A percentile compares a stretch with the other conserved stretches of the same genome.
These are phyloP conservation scores for Harpagoxenus sublaevis DNA, from an alignment of 2,888 invertebrate species.

Conservation along the genomic window DNA sequence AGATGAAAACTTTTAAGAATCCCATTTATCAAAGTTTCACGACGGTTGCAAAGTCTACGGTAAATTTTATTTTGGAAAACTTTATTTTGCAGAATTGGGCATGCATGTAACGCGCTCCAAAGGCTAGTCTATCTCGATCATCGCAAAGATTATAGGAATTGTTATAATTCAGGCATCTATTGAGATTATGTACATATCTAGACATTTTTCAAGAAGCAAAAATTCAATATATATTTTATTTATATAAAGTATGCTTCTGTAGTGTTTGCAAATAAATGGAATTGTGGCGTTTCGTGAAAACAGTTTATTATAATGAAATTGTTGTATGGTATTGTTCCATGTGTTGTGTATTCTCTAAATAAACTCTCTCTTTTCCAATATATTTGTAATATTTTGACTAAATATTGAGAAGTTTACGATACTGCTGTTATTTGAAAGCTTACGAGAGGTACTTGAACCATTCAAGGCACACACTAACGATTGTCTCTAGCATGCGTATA, in stretches of 20 bases:
- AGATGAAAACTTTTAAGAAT: constrained; percentile 43
- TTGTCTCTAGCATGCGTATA: not conserved
- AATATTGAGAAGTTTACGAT: not conserved
- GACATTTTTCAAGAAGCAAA: not conserved
- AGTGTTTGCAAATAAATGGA: not conserved
- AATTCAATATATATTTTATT: not conserved
- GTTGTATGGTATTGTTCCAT: not conserved
- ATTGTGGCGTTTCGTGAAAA: not conserved
- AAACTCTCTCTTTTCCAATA: not conserved
- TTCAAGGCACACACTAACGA: not conserved
- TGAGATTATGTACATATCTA: not conserved
- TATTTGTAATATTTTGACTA: constrained; percentile 20
- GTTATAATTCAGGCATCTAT: not conserved
- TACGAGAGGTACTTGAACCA: not conserved
- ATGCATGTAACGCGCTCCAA: not conserved
- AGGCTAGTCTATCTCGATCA: not conserved
- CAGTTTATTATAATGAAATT: not conserved
- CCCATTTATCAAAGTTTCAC: constrained; percentile 47
- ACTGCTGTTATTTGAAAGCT: constrained; percentile 1
- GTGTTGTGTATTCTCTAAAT: not conserved
- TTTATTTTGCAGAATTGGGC: constrained; percentile 8
- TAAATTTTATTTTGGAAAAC: constrained; percentile 34
- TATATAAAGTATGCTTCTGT: not conserved
- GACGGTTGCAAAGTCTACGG: constrained; percentile 13
- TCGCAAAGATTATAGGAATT: not conserved